Percentiles rank a stretch among this genome's conserved stretches.
Evolutionary conservation across 2,113 vertebrate species (phyloP).

Genomic region (Tricholaema leucomelas): DNA sequence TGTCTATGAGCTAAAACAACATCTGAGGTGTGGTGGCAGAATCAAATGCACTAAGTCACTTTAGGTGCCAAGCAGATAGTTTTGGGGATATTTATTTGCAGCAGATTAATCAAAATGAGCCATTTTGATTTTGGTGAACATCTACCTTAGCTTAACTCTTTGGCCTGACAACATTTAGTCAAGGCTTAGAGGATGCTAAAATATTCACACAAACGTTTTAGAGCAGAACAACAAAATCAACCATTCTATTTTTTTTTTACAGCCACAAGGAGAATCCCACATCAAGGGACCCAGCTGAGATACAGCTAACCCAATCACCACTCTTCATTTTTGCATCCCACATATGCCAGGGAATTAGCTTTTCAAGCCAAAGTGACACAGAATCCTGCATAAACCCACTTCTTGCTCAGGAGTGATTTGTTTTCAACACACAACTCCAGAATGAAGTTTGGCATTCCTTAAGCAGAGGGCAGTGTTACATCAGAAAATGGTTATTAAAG

Average conservation of each 20-base stretch:
- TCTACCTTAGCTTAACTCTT: background rate
- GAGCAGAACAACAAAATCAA: background rate
- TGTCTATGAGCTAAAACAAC: background rate
- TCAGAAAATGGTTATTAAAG: slow-evolving; percentile 35
- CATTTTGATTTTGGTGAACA: background rate
- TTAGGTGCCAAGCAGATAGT: background rate
- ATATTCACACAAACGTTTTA: background rate
- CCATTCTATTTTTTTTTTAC: background rate
- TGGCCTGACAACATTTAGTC: background rate
- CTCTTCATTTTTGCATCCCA: background rate
- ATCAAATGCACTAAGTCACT: background rate
- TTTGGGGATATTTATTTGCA: slow-evolving; percentile 1
- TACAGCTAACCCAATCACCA: background rate
- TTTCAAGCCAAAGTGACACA: background rate
- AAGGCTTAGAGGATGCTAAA: background rate
- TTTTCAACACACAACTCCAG: background rate
- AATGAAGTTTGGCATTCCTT: slow-evolving; percentile 54
- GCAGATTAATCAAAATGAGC: background rate
- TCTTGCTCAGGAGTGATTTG: background rate
- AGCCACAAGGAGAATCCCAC: background rate
- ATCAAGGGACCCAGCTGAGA: background rate
- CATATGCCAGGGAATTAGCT: background rate
- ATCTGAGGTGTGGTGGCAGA: background rate
- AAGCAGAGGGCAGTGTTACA: slow-evolving; percentile 56
- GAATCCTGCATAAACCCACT: background rate